Base-by-base conservation (phyloP, 2,888 invertebrate species). In the Acrobasis suavella region DNA sequence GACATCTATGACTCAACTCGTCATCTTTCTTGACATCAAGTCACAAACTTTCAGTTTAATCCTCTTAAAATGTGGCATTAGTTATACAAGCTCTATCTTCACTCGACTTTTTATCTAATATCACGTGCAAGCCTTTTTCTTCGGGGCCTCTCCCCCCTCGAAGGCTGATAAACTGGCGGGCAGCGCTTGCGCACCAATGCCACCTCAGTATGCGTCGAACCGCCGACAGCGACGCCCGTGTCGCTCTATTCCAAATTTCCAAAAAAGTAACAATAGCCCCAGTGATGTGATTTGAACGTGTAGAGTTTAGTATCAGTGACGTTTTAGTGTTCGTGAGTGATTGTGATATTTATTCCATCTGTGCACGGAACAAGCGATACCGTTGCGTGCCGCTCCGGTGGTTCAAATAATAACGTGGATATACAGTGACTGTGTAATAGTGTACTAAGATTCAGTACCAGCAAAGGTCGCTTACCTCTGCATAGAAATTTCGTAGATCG, bases 391-490 rank as follows among this genome's bases (percentile, higher is more conserved):
- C 87, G 91, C 87, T 87, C 81, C 85, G 87, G 82, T 84, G 89
- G 79, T 84, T 88, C 84, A 82, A 85, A 81, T 91, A 89, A 89
- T 87, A 89, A 85, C 77, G 81, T 85, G 86, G 85, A 87, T 88
- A 83, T 85, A 85, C 86, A 84, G 87, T 87, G 77, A 73, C 77
- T 78, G 82, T 81, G 86, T 83, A 80, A 81, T 83, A 86, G 87
- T 86, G 84, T 82, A 83, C 87, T 81, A 86, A 90, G 89, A 89
- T 88, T 85, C 87, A 86, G 81, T 80, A 80, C 83, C 75, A 82
- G 85, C 77, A 87, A 87, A 89, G 91, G 87, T 90, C 89, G 88
- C 89, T 87, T 89, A 90, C 91, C 91, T 89, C 89, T 61, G 83
- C 80, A 77, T 75, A 75, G 80, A 76, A 76, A 66, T 70, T 70